Evolutionary conservation across 2,888 invertebrate species (phyloP), one percentile per base, ranked within the genome.

Genomic region (Vannuccia rotundouncinata): DNA sequence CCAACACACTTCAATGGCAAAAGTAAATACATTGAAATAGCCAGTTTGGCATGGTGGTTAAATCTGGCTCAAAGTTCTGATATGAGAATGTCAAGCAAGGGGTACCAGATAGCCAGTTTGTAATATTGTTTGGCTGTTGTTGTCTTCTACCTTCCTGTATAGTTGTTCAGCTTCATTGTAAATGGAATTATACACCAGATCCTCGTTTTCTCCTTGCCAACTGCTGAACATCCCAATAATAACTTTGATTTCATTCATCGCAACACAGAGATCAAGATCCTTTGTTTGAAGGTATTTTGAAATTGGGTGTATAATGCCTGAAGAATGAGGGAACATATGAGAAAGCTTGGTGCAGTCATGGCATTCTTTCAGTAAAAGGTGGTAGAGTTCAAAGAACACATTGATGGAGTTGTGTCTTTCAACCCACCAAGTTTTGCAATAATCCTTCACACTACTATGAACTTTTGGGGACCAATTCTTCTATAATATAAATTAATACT

Each of bases 11-110:
- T 66, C 25, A 27, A 22, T 66, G 22, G 5, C 66, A 66, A 66
- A 66, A 66, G 66, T 66, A 66, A 66, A n/a, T 5, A 66, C 66
- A 22, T 66, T 66, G 66, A 66, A 17, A 66, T 66, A 22, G 66
- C 66, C 66, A 66, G 66, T 66, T 66, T 66, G 66, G 25, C 22
- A 66, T 66, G 66, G 66, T 5, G 66, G 5, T 66, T 66, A 66
- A 66, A 66, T 66, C 66, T 66, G 25, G 25, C 66, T 66, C 10
- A 27, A 66, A 66, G 66, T 66, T 66, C 66, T 5, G 66, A 5
- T 66, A 66, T 66, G 66, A 66, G 66, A 66, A 66, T 66, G 25
- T 66, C 66, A 66, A 66, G 66, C 66, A 66, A 2, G 66, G 66
- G 25, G 66, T 22, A 66, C 66, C 66, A 66, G 25, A 66, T 22